Percentiles rank a stretch among this genome's conserved stretches.
phyloP scores from a whole-genome alignment of 1,140 invertebrate genomes.

The Cotesia chilonis region DNA sequence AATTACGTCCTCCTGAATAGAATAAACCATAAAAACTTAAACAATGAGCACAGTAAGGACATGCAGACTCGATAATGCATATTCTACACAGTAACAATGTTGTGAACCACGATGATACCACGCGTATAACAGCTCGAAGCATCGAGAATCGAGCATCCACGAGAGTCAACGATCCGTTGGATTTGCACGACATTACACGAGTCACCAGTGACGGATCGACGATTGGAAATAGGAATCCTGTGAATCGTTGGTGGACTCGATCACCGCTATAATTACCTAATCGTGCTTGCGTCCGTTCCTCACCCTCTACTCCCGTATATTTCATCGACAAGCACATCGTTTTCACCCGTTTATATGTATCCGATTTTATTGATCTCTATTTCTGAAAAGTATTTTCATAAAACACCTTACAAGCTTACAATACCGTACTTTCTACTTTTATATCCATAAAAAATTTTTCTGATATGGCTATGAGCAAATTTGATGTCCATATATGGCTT shows the following conservation, averaged over 20 bases:
- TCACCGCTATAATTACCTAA: constrained; percentile 36
- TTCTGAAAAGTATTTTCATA: neutral
- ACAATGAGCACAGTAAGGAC: neutral
- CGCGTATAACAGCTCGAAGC: neutral
- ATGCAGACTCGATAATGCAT: neutral
- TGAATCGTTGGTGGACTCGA: constrained; percentile 30
- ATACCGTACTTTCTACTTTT: neutral
- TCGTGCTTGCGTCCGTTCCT: constrained; percentile 29
- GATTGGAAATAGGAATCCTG: constrained; percentile 35
- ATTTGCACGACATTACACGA: constrained; percentile 34
- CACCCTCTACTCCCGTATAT: constrained; percentile 24
- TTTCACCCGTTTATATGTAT: constrained; percentile 9
- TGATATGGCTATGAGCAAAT: no score
- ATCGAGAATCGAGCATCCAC: neutral
- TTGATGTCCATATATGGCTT: no score
- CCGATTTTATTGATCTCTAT: neutral
- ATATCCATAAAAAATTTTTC: no score
- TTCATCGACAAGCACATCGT: constrained; percentile 29
- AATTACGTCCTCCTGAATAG: neutral
- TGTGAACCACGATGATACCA: neutral
- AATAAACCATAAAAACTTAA: constrained; percentile 1
- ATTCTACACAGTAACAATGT: neutral
- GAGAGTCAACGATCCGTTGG: constrained; percentile 30
- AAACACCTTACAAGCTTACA: neutral
- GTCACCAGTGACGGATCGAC: constrained; percentile 34